A percentile compares a stretch with the other conserved stretches of the same genome.
These are phyloP conservation scores for Chelonia mydas DNA, from an alignment of 2,797 vertebrate species.

Conservation along the genomic window DNA sequence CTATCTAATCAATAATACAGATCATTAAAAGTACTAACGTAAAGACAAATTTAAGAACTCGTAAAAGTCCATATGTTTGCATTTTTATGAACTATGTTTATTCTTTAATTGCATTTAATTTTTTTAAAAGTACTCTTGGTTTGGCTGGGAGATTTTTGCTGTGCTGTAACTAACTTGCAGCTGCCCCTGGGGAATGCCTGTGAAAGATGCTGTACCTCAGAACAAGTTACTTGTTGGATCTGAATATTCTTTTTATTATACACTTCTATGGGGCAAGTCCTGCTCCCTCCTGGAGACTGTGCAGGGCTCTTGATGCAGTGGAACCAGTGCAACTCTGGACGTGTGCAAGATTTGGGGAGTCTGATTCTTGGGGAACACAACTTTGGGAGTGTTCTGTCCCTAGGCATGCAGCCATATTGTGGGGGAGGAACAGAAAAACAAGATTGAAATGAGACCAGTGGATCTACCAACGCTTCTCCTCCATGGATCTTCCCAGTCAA, in stretches of 20 bases:
- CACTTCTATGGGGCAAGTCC: background rate
- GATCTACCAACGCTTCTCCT: background rate
- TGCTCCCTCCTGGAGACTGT: background rate
- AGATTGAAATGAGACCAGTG: background rate
- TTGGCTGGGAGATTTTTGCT: background rate
- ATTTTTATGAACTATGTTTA: background rate
- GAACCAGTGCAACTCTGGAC: background rate
- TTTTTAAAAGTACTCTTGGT: background rate
- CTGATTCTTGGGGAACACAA: background rate
- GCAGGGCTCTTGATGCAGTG: fast-evolving
- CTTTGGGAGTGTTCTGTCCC: background rate
- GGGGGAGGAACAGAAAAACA: background rate
- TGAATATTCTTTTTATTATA: background rate
- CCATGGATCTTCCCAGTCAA: background rate
- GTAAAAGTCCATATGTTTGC: background rate
- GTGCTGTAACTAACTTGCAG: background rate
- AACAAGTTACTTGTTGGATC: background rate
- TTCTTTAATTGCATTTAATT: conserved; percentile 1
- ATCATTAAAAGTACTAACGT: background rate
- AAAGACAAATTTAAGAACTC: background rate
- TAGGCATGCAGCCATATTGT: background rate
- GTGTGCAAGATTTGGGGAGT: background rate
- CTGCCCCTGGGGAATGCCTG: background rate
- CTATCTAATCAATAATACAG: background rate
- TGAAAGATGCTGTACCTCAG: background rate